phyloP scores from a whole-genome alignment of 2,888 invertebrate genomes.

The Zygaena filipendulae region DNA sequence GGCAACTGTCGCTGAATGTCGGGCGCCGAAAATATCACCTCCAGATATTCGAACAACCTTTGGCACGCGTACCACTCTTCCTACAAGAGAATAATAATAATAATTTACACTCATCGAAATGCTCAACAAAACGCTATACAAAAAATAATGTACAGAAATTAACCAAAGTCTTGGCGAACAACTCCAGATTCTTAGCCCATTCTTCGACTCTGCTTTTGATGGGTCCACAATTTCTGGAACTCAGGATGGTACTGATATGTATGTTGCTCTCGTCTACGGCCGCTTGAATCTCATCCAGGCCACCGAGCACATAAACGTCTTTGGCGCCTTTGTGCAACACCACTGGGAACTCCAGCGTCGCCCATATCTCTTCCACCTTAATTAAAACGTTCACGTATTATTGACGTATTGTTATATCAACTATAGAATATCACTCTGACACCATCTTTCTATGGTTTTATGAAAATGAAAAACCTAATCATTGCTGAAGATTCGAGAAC shows the following conservation, averaged over 20 bases:
- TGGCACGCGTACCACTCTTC: constrained; percentile 92
- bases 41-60: constrained; percentile 93
- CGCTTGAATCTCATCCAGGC: constrained; percentile 85
- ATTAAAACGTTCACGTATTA: too few species aligned
- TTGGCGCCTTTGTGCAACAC: constrained; percentile 83
- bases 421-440: too few species aligned
- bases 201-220: constrained; percentile 85
- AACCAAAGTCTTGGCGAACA: constrained; percentile 87
- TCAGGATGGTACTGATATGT: constrained; percentile 86
- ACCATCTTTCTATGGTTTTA: too few species aligned
- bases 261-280: constrained; percentile 88
- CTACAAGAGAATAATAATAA: constrained; percentile 44
- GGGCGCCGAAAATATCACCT: constrained; percentile 94
- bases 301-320: constrained; percentile 86
- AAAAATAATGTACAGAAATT: too few species aligned
- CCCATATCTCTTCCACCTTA: constrained; percentile 90
- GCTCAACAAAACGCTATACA: too few species aligned
- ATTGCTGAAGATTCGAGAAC: too few species aligned
- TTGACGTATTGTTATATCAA: too few species aligned
- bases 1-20: constrained; percentile 95
- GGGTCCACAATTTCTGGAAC: constrained; percentile 87
- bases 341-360: constrained; percentile 80
- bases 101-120: background rate
- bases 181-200: constrained; percentile 80
- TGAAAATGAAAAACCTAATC: too few species aligned